Percentiles rank a stretch among this genome's conserved stretches.
Evolutionary conservation across 2,113 vertebrate species (phyloP).

Genomic region (Rhinolophus ferrumequinum): DNA sequence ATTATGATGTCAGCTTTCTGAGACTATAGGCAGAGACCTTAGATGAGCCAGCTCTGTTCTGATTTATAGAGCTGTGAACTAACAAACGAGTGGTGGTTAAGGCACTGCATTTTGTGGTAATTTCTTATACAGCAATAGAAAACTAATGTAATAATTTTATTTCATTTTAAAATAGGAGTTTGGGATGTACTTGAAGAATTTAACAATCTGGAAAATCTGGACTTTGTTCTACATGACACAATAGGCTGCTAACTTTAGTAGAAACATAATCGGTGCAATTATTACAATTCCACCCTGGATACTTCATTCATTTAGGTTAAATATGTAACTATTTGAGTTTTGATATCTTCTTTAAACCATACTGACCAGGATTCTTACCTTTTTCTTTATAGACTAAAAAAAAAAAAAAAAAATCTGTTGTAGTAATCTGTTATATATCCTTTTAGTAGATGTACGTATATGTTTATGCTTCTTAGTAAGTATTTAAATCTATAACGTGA

Average conservation of each 20-base stretch:
- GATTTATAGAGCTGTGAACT: not conserved
- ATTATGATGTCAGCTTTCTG: not conserved
- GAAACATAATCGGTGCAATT: not conserved
- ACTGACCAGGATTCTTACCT: not conserved
- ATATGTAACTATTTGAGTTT: not conserved
- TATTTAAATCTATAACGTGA: not conserved
- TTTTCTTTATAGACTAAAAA: not conserved
- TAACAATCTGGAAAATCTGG: not conserved
- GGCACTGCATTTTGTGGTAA: not conserved
- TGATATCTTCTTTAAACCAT: not conserved
- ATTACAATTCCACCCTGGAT: fast-evolving
- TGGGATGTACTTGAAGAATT: not conserved
- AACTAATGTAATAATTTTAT: not conserved
- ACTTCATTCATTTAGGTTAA: not conserved
- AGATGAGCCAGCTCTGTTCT: not conserved
- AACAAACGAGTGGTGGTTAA: not conserved
- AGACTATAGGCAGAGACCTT: not conserved
- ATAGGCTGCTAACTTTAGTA: not conserved
- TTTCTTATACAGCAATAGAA: not conserved
- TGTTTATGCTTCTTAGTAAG: not conserved
- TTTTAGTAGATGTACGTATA: not conserved
- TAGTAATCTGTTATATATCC: not conserved
- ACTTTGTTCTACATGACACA: not conserved
- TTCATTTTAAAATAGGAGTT: not conserved
- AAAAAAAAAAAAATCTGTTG: not conserved